A percentile compares a stretch with the other conserved stretches of the same genome.
phyloP scores from a whole-genome alignment of 1,140 invertebrate species.

The Pseudomyrmex concolor region DNA sequence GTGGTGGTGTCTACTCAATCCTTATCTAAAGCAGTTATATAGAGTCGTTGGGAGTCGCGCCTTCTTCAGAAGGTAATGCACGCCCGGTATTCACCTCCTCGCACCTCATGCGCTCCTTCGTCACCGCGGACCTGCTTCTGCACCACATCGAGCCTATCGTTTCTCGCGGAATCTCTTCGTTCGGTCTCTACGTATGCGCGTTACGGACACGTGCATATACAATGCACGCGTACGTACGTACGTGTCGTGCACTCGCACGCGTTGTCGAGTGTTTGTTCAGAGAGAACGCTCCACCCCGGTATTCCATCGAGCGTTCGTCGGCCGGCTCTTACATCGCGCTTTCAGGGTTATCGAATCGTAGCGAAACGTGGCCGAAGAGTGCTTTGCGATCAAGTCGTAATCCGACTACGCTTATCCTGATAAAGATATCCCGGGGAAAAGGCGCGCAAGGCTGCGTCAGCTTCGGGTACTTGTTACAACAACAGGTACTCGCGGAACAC shows the following conservation, averaged over 20 bases:
- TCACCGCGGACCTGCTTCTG: conserved; percentile 27
- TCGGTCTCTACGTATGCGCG: background rate
- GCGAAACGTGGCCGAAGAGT: conserved; percentile 65
- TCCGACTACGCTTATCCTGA: conserved; percentile 67
- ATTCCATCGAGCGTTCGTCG: conserved; percentile 61
- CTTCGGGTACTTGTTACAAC: conserved; percentile 59
- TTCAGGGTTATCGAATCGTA: conserved; percentile 69
- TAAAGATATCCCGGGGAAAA: conserved; percentile 74
- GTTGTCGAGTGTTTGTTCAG: conserved; percentile 63
- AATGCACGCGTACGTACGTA: background rate
- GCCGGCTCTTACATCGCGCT: conserved; percentile 56
- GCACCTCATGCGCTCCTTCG: conserved; percentile 1
- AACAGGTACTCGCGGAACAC: conserved; percentile 53
- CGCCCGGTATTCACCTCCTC: conserved; percentile 55
- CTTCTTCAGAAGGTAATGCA: conserved; percentile 80
- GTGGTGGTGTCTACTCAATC: conserved; percentile 76
- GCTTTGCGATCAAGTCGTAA: conserved; percentile 68
- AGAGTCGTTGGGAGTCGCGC: conserved; percentile 75
- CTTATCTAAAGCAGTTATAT: conserved; percentile 80
- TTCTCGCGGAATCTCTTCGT: conserved; percentile 47
- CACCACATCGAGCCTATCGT: conserved; percentile 54
- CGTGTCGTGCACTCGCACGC: conserved; percentile 4
- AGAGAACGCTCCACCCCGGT: conserved; percentile 64
- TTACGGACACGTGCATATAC: background rate
- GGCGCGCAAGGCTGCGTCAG: conserved; percentile 54